Evolutionary conservation across 2,888 invertebrate species (phyloP), one percentile per base, ranked within the genome.

Genomic region (Gisinianus flammeolus): DNA sequence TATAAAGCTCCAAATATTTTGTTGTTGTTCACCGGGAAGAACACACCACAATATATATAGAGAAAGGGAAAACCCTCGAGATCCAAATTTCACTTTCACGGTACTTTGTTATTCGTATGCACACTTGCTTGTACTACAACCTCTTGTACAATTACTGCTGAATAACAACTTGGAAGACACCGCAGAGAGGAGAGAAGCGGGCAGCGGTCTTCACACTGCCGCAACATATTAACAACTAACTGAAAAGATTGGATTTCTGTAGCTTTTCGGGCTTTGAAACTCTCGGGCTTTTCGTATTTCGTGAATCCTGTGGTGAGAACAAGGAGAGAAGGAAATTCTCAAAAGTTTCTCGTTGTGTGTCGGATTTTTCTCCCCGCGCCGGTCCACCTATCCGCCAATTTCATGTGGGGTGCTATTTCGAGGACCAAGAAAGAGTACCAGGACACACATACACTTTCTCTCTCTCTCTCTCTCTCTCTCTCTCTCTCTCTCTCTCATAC

Each of bases 331-430:
- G 44, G 44, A 44, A 44, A 44, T 44, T 44, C 6, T 35, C n/a
- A n/a, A n/a, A n/a, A 67, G 67, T 30, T 10, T 3, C 26, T n/a
- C n/a, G n/a, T n/a, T n/a, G n/a, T n/a, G 22, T 35, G 35, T 35
- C 35, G 35, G 35, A 35, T 5, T 35, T 58, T 58, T 58, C 33
- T 52, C 54, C 70, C 70, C 79, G 82, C 82, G 82, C 82, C 78
- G 77, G 82, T 78, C 79, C 74, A 31, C n/a, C 24, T 28, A 30
- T 31, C 58, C 77, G 81, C 80, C 81, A 81, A 78, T 80, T 80
- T 70, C 26, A 68, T 66, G 8, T 16, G 66, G 66, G 31, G n/a
- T 69, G 71, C 71, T 71, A 71, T 73, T 54, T 64, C 64, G 19
- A 64, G 73, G 62, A 73, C 62, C 12, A 35, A 35, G 35, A 8